phyloP scores from a whole-genome alignment of 2,797 vertebrate genomes.

The Poeciliopsis presidionis region DNA sequence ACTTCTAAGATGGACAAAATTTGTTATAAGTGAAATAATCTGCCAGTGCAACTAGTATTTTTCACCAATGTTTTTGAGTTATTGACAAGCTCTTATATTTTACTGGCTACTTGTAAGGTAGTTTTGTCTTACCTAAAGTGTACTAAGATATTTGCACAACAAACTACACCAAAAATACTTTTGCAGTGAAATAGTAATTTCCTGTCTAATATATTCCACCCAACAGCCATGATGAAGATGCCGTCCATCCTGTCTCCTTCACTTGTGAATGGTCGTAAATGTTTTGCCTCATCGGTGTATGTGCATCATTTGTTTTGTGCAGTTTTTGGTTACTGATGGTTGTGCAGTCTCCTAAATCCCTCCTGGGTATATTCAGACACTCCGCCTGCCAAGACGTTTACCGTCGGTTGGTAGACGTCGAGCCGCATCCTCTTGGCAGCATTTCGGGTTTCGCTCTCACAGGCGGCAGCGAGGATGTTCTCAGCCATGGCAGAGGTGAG shows the following conservation, averaged over 20 bases:
- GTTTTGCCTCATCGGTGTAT: background rate
- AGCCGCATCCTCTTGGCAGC: conserved; percentile 99
- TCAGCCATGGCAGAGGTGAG: conserved; percentile 99
- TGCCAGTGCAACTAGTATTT: too few relatives aligned
- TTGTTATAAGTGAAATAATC: too few relatives aligned
- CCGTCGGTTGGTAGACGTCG: conserved; percentile 89
- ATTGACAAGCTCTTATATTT: too few relatives aligned
- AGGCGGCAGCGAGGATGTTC: conserved; percentile 97
- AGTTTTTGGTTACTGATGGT: background rate
- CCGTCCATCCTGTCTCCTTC: background rate
- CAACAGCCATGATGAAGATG: background rate
- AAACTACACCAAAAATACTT: too few relatives aligned
- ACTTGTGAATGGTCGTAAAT: background rate
- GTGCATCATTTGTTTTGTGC: background rate
- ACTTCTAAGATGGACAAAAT: too few relatives aligned
- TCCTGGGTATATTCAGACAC: conserved; percentile 38
- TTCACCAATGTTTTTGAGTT: too few relatives aligned
- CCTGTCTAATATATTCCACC: background rate
- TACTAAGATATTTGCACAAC: too few relatives aligned
- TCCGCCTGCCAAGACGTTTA: conserved; percentile 60
- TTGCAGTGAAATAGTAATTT: background rate
- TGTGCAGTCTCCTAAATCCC: conserved; percentile 30
- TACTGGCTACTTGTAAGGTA: too few relatives aligned
- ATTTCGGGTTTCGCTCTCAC: conserved; percentile 95
- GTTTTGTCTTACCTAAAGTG: too few relatives aligned